Evolutionary conservation across 2,888 invertebrate genomes (phyloP), one percentile per base, ranked within the genome.

Genomic region (Melanargia galathea): DNA sequence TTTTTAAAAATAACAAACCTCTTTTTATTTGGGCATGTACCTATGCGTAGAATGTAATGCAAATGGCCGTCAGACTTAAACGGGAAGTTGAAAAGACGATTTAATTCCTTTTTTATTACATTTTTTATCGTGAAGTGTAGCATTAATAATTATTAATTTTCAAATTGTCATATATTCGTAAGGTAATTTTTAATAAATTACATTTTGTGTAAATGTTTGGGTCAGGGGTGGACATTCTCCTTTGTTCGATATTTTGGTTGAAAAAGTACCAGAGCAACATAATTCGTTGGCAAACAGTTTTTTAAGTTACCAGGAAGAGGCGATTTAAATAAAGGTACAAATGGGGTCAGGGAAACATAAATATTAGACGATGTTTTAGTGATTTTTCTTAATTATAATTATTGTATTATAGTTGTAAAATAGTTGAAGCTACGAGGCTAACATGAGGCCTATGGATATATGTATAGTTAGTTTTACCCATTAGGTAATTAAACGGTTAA

Each of bases 311-410:
- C 16, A 33, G 55, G 70, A 70, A 70, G 73, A 66, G 65, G 71
- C 74, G 73, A 79, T 83, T 86, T 82, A 82, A 83, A 84, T 83
- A 83, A 83, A 84, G 84, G 81, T 86, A 87, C 84, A 86, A 84
- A 79, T 82, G 65, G 63, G 64, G 71, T 66, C 70, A 78, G 86
- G 87, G 69, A 2, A 68, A 56, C 83, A 87, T 76, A 67, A 78
- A 56, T 48, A 20, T 22, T 6, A 64, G 64, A 74, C 48, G 75
- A 70, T 77, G 69, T 70, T 75, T 70, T 77, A 75, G 73, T 73
- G 76, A 76, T 76, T 78, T 74, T 11, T 16, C 8, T 33, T 30
- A 7, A 74, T 16, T 16, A 11, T 18, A 5, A 2, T 13, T 20
- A 26, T 10, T 51, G 8, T 33, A 16, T 52, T 67, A 45, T 82